Evolutionary conservation across 2,113 vertebrate species (phyloP).

Genomic region (Oncorhynchus keta): DNA sequence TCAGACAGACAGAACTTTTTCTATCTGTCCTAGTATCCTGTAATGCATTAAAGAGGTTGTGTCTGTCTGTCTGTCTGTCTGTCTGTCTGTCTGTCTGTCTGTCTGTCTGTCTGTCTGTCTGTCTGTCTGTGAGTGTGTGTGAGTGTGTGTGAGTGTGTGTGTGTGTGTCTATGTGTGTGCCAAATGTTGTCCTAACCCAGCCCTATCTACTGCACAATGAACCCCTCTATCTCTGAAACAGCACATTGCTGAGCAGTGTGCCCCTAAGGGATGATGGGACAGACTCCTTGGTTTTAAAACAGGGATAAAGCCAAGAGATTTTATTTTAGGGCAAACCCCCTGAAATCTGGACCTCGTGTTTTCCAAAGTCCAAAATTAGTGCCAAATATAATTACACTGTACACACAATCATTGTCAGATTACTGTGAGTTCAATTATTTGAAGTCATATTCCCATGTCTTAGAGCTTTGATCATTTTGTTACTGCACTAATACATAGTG

Average conservation of each 20-base stretch:
- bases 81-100: too few relatives aligned
- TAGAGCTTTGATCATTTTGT: background rate
- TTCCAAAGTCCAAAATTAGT: too few relatives aligned
- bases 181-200: background rate
- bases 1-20: slow-evolving; percentile 33
- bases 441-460: too few relatives aligned
- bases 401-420: background rate
- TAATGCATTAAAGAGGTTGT: slow-evolving; percentile 12
- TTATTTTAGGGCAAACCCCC: background rate
- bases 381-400: too few relatives aligned
- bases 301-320: background rate
- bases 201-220: slow-evolving; percentile 2
- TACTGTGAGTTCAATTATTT: background rate
- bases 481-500: background rate
- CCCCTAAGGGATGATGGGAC: background rate
- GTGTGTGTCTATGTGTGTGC: background rate
- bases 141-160: too few relatives aligned
- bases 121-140: too few relatives aligned
- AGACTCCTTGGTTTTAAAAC: background rate
- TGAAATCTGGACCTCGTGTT: too few relatives aligned
- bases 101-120: too few relatives aligned
- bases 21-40: slow-evolving; percentile 6
- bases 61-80: too few relatives aligned
- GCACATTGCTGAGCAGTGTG: slow-evolving; percentile 22
- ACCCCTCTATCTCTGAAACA: slow-evolving; percentile 19